These are phyloP conservation scores for Halocynthia aurantium DNA, from an alignment of 23 tunicate species.

Conservation along the genomic window DNA sequence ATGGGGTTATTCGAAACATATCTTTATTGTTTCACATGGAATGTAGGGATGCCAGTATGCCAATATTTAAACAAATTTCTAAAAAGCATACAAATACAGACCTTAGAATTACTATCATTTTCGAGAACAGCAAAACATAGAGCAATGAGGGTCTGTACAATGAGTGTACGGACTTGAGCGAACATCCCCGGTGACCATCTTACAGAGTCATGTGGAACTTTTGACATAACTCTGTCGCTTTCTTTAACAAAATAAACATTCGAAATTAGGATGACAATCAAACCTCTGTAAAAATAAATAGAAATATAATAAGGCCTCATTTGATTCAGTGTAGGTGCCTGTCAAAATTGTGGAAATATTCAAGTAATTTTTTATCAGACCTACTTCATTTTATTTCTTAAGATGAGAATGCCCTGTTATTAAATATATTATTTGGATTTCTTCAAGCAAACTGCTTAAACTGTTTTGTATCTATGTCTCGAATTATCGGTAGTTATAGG, in stretches of 20 bases:
- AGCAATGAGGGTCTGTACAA: constrained; percentile 41
- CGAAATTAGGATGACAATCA: not conserved
- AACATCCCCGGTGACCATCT: constrained; percentile 49
- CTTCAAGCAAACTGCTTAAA: too few relatives aligned
- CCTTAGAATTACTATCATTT: not conserved
- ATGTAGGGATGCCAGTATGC: too few relatives aligned
- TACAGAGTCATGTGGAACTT: constrained; percentile 56
- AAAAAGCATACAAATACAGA: not conserved
- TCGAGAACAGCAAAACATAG: constrained; percentile 38
- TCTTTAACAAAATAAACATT: constrained; percentile 16
- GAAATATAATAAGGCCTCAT: not conserved
- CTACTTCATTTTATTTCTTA: too few relatives aligned
- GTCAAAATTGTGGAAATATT: too few relatives aligned
- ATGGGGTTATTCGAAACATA: too few relatives aligned
- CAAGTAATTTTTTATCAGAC: too few relatives aligned
- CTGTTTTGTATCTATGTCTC: too few relatives aligned
- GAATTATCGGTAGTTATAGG: too few relatives aligned
- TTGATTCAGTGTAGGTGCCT: not conserved
- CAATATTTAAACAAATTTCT: too few relatives aligned
- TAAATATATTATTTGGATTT: too few relatives aligned
- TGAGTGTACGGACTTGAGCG: constrained; percentile 52
- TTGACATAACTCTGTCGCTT: constrained; percentile 52
- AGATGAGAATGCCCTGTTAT: too few relatives aligned
- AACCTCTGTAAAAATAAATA: not conserved
- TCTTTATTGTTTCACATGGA: too few relatives aligned